A percentile compares a stretch with the other conserved stretches of the same genome.
Conservation (phyloP, 64 coral and sea anemone species). For the Exaiptasia diaphana region DNA sequence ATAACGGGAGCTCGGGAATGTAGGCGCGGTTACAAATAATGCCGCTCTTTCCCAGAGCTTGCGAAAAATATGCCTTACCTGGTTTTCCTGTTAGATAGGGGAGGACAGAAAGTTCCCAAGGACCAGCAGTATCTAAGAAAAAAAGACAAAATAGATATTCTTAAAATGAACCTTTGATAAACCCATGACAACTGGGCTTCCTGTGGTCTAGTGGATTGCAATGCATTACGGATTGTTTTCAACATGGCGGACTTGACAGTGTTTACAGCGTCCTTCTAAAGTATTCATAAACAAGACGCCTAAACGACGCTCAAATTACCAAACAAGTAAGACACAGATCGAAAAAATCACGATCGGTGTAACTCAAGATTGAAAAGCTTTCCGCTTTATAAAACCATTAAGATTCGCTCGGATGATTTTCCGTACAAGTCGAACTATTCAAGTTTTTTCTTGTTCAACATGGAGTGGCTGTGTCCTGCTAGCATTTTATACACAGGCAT, state of each 20-base stretch:
- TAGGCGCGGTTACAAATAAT: no score
- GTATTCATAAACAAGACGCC: conserved; percentile 14
- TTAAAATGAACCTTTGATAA: not conserved
- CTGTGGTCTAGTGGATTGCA: not conserved
- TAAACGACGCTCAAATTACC: not conserved
- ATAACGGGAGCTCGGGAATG: no score
- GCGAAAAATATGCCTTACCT: conserved; percentile 25
- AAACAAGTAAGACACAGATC: not conserved
- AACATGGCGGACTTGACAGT: not conserved
- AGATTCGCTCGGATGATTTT: no score
- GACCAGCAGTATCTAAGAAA: conserved; percentile 40
- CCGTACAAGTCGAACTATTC: no score
- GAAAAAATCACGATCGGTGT: not conserved
- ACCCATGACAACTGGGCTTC: not conserved
- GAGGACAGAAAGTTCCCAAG: conserved; percentile 53
- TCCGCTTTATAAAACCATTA: no score
- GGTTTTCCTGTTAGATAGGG: conserved; percentile 53
- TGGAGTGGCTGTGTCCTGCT: conserved; percentile 17
- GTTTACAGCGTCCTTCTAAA: conserved; percentile 18
- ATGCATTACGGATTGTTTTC: not conserved
- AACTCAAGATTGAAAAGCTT: not conserved
- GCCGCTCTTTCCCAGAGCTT: no score
- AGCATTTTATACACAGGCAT: conserved; percentile 20
- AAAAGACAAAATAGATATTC: not conserved
- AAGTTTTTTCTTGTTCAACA: not conserved